Percentiles rank a stretch among this genome's conserved stretches.
phyloP scores from a whole-genome alignment of 2,113 vertebrate species.

The Centropus bengalensis region DNA sequence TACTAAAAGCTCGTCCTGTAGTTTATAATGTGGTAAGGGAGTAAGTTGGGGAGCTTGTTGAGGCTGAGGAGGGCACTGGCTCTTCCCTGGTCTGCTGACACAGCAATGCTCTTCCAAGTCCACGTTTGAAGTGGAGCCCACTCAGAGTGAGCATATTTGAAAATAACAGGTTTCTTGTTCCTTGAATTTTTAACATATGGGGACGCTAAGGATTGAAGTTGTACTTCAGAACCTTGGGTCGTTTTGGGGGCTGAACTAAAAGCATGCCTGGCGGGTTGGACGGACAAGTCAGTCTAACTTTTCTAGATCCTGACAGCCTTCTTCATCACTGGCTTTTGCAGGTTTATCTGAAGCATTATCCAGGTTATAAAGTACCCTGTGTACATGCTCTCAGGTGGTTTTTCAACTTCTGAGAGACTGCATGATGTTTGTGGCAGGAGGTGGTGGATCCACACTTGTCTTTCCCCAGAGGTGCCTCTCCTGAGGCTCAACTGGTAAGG shows the following conservation, averaged over 20 bases:
- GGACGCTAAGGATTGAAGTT: neutral
- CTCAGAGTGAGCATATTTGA: neutral
- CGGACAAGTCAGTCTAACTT: neutral
- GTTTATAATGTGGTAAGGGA: neutral
- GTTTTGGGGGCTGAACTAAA: neutral
- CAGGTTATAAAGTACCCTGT: neutral
- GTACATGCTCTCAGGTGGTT: neutral
- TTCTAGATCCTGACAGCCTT: neutral
- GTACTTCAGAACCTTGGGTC: neutral
- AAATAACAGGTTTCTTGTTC: neutral
- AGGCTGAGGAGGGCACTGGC: neutral
- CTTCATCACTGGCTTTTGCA: neutral
- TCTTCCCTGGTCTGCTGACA: neutral
- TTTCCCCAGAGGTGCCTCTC: neutral
- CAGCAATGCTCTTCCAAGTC: neutral
- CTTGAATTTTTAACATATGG: neutral
- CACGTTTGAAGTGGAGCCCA: neutral
- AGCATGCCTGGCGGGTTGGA: neutral
- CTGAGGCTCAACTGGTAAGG: neutral
- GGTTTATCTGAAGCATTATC: neutral
- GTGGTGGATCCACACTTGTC: neutral
- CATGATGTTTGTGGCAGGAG: neutral
- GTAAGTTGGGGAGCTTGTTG: neutral
- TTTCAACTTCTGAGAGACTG: neutral
- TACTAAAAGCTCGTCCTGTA: neutral